Evolutionary conservation across 2,113 vertebrate species (phyloP).

Genomic region (Hucho hucho): DNA sequence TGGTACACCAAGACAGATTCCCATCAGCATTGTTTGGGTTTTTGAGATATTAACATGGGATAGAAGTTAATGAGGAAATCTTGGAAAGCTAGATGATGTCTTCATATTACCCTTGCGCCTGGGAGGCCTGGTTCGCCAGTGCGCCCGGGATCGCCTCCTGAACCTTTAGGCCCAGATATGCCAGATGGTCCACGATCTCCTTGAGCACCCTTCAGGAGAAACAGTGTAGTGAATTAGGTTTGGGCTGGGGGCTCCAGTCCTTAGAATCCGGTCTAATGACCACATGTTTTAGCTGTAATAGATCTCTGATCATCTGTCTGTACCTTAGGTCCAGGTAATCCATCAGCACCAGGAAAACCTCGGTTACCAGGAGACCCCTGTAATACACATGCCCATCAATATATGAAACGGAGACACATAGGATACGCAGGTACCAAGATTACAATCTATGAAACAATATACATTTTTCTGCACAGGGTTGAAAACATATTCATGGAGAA

Average conservation of each 20-base stretch:
- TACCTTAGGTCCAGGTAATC: slow-evolving; percentile 95
- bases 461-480: not conserved
- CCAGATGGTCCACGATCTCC: slow-evolving; percentile 91
- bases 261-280: not conserved
- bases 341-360: slow-evolving; percentile 97
- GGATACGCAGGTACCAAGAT: not conserved
- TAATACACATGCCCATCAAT: slow-evolving; percentile 25
- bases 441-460: too few relatives aligned
- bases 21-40: too few relatives aligned
- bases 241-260: not conserved
- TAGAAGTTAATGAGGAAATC: too few relatives aligned
- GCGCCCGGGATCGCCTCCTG: slow-evolving; percentile 93
- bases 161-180: slow-evolving; percentile 88
- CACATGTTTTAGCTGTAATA: not conserved
- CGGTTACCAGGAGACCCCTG: slow-evolving; percentile 95
- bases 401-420: not conserved
- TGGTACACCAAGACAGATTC: too few relatives aligned
- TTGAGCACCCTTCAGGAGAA: slow-evolving; percentile 83
- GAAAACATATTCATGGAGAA: not conserved
- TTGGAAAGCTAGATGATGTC: not conserved
- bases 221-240: not conserved
- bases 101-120: slow-evolving; percentile 89
- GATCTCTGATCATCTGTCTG: not conserved
- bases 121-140: slow-evolving; percentile 95
- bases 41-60: too few relatives aligned